Percentiles rank a stretch among this genome's conserved stretches.
Evolutionary conservation across 1,140 invertebrate genomes (phyloP).

Genomic region (Oncopodura yosiiana): DNA sequence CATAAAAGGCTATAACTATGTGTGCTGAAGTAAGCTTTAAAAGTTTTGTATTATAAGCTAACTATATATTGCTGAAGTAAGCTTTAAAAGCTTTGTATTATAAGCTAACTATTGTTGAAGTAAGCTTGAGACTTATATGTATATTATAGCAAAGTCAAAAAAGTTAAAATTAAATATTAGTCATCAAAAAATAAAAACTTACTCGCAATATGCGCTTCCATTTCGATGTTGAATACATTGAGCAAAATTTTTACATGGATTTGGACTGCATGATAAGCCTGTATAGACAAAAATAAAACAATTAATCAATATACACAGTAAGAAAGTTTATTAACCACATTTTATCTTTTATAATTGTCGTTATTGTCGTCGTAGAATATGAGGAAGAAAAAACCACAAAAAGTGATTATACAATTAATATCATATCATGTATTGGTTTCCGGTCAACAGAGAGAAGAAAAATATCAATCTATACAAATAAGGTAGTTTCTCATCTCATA

Average conservation of each 20-base stretch:
- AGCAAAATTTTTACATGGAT: constrained; percentile 72
- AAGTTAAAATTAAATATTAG: not conserved
- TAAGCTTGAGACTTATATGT: constrained; percentile 1
- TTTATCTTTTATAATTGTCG: not conserved
- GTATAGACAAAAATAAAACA: constrained; percentile 46
- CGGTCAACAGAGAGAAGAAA: too few relatives aligned
- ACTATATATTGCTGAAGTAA: constrained; percentile 5
- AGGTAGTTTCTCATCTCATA: too few relatives aligned
- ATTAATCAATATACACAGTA: too few relatives aligned
- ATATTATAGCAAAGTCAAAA: not conserved
- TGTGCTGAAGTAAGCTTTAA: too few relatives aligned
- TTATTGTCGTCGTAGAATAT: too few relatives aligned
- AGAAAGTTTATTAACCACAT: not conserved
- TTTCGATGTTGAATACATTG: constrained; percentile 53
- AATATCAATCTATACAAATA: too few relatives aligned
- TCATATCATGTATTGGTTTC: too few relatives aligned
- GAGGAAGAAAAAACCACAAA: too few relatives aligned
- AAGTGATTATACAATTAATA: too few relatives aligned
- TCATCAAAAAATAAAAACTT: constrained; percentile 48
- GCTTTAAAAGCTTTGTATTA: constrained; percentile 3
- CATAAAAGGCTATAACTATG: too few relatives aligned
- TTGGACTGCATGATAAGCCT: constrained; percentile 76
- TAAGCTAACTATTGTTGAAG: constrained; percentile 1
- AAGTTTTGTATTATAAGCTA: not conserved
- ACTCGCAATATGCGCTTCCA: constrained; percentile 75